Evolutionary conservation across 30 jellyfish, hydroid and myxozoan species (phyloP).

Genomic region (Chironex yamaguchii): DNA sequence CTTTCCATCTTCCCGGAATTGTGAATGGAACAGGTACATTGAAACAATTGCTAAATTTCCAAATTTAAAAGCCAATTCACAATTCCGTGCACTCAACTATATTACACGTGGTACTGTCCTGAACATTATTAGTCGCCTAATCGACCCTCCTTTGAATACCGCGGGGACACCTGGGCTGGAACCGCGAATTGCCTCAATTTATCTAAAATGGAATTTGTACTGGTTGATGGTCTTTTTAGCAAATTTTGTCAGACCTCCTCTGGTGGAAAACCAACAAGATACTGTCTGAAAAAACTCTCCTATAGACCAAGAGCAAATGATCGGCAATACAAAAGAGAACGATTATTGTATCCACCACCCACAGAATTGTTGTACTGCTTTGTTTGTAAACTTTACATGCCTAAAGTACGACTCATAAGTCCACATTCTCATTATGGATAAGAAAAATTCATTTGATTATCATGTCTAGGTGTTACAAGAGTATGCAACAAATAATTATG

Average conservation of each 20-base stretch:
- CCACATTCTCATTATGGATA: not conserved
- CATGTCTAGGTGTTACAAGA: not conserved
- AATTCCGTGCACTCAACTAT: no score
- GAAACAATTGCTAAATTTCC: no score
- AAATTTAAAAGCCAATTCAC: no score
- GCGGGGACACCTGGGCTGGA: no score
- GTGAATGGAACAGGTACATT: no score
- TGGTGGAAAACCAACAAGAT: slow-evolving; percentile 15
- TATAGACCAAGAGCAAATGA: slow-evolving; percentile 43
- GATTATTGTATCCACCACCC: slow-evolving; percentile 44
- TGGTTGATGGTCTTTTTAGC: not conserved
- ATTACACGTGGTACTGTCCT: no score
- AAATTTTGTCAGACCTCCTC: not conserved
- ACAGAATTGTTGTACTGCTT: slow-evolving; percentile 46
- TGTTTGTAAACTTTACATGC: slow-evolving; percentile 43
- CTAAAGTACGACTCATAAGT: not conserved
- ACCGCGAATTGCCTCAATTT: no score
- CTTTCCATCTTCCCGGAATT: no score
- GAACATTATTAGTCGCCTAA: no score
- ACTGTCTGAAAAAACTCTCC: slow-evolving; percentile 30
- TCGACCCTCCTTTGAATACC: no score
- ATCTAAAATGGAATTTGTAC: no score
- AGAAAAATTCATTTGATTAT: not conserved
- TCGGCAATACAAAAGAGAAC: slow-evolving; percentile 29
- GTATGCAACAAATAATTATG: not conserved